These are phyloP conservation scores for Plebejus argus DNA, from an alignment of 2,888 invertebrate species.

Conservation along the genomic window DNA sequence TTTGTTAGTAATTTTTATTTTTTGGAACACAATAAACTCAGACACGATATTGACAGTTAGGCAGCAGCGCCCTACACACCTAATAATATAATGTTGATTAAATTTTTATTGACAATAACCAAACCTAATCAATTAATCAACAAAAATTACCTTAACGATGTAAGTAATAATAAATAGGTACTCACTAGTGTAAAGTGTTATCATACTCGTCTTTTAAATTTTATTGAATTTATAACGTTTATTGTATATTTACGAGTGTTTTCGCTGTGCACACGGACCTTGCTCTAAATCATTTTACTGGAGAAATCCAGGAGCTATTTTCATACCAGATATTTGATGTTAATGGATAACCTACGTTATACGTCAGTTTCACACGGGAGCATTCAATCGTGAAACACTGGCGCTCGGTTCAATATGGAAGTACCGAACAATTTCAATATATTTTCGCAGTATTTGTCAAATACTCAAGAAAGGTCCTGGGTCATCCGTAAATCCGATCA, in stretches of 20 bases:
- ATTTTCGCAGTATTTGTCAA: constrained; percentile 26
- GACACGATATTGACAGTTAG: too few relatives aligned
- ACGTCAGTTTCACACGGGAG: constrained; percentile 23
- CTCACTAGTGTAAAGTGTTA: not conserved
- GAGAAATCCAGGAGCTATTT: constrained; percentile 69
- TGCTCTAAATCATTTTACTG: constrained; percentile 58
- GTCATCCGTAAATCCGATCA: constrained; percentile 78
- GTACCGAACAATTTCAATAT: constrained; percentile 19
- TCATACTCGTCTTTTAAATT: not conserved
- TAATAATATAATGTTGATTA: too few relatives aligned
- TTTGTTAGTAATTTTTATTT: not conserved
- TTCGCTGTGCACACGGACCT: constrained; percentile 49
- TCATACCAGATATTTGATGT: constrained; percentile 62
- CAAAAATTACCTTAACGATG: not conserved
- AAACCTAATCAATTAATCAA: too few relatives aligned
- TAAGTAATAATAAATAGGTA: not conserved
- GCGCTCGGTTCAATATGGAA: constrained; percentile 31
- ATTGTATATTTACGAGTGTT: not conserved
- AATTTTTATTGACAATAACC: too few relatives aligned
- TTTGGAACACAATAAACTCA: too few relatives aligned
- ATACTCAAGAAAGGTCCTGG: constrained; percentile 64
- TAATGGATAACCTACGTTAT: constrained; percentile 32
- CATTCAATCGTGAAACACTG: constrained; percentile 34
- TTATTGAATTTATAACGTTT: not conserved
- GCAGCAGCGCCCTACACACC: too few relatives aligned